Evolutionary conservation across 64 coral and sea anemone genomes (phyloP).

Genomic region (Montipora sp.): DNA sequence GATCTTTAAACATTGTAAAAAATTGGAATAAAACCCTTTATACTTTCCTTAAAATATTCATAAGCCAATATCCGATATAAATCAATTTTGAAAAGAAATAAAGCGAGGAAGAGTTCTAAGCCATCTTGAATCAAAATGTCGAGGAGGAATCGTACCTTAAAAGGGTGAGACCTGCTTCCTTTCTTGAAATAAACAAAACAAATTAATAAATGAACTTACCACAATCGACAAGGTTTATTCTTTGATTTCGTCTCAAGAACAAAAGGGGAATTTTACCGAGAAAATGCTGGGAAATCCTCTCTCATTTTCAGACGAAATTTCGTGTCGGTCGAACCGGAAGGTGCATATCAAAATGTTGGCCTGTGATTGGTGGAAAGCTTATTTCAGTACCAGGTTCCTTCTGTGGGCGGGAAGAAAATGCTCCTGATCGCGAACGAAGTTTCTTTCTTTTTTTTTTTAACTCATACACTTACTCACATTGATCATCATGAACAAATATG

Average conservation of each 20-base stretch:
- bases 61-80: too few species aligned
- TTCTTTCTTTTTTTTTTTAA: too few species aligned
- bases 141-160: neutral
- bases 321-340: neutral
- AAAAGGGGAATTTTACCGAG: neutral
- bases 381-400: neutral
- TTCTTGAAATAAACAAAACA: too few species aligned
- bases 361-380: slow-evolving; percentile 5
- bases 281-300: neutral
- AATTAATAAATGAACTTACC: neutral
- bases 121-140: neutral
- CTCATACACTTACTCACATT: too few species aligned
- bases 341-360: too few species aligned
- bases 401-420: too few species aligned
- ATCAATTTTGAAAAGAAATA: neutral
- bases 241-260: neutral
- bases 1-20: too few species aligned
- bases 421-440: too few species aligned
- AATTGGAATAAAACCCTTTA: too few species aligned
- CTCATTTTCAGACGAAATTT: too few species aligned
- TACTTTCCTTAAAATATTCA: too few species aligned
- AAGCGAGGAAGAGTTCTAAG: neutral
- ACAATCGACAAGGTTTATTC: neutral
- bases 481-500: too few species aligned
- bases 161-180: neutral